Evolutionary conservation across 2,113 vertebrate genomes (phyloP).

Genomic region (Callocephalon fimbriatum): DNA sequence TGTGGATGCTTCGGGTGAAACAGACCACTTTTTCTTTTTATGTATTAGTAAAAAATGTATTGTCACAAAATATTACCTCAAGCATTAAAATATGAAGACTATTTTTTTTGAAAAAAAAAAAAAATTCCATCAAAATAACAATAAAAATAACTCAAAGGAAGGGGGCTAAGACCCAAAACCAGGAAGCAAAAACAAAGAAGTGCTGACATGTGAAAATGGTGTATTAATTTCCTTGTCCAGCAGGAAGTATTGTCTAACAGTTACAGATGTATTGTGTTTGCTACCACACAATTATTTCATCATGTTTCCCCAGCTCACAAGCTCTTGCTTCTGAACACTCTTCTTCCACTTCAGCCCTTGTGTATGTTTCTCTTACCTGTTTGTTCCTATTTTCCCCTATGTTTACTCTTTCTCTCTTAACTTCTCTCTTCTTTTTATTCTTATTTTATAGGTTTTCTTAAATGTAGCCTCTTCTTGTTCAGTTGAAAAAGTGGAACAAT

Average conservation of each 20-base stretch:
- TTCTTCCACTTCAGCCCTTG: background rate
- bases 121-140: background rate
- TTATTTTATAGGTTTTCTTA: background rate
- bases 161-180: rapidly evolving
- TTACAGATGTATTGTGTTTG: background rate
- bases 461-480: background rate
- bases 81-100: background rate
- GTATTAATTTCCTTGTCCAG: background rate
- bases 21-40: too few relatives aligned
- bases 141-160: background rate
- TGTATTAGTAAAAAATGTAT: too few relatives aligned
- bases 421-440: background rate
- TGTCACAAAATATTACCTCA: too few relatives aligned
- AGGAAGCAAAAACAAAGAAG: background rate
- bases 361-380: background rate
- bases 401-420: background rate
- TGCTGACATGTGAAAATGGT: background rate
- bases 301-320: background rate
- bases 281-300: background rate
- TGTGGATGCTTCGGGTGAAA: too few relatives aligned
- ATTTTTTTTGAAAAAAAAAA: background rate
- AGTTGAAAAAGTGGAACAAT: background rate
- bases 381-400: background rate
- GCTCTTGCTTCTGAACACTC: background rate
- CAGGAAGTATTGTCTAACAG: background rate